These are phyloP conservation scores for Helleia helle DNA, from an alignment of 2,888 invertebrate genomes.

Conservation along the genomic window DNA sequence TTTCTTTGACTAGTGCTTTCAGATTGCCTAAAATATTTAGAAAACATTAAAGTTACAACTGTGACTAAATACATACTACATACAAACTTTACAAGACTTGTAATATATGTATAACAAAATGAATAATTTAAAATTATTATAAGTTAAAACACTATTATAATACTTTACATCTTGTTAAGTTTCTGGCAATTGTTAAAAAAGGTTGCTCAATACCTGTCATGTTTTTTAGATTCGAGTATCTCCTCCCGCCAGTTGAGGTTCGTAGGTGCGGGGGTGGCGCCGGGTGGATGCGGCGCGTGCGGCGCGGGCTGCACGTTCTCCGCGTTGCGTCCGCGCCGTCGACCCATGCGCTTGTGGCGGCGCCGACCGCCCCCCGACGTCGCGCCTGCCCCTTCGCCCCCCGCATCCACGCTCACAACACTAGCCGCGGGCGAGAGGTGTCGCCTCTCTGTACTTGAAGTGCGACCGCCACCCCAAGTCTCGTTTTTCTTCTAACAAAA, in stretches of 20 bases:
- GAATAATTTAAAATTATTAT: no score
- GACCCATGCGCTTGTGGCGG: conserved; percentile 25
- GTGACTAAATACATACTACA: no score
- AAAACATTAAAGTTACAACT: no score
- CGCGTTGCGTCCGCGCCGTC: conserved; percentile 28
- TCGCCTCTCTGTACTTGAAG: conserved; percentile 45
- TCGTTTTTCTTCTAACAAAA: conserved; percentile 40
- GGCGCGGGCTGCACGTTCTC: conserved; percentile 30
- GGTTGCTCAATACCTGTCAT: conserved; percentile 38
- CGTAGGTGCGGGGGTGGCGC: conserved; percentile 34
- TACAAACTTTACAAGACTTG: no score
- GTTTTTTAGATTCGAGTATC: conserved; percentile 60
- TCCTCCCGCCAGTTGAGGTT: conserved; percentile 61
- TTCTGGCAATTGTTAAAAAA: no score
- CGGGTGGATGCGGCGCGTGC: conserved; percentile 30
- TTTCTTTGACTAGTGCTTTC: conserved; percentile 44
- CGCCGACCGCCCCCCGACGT: conserved; percentile 22
- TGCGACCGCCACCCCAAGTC: conserved; percentile 40
- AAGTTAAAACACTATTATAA: no score
- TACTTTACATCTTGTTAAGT: no score
- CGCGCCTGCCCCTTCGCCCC: conserved; percentile 16
- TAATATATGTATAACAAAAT: no score
- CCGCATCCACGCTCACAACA: conserved; percentile 18
- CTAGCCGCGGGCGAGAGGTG: conserved; percentile 33
- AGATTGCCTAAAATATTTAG: conserved; percentile 26